phyloP scores from a whole-genome alignment of 2,797 vertebrate species.

The Sciurus vulgaris region DNA sequence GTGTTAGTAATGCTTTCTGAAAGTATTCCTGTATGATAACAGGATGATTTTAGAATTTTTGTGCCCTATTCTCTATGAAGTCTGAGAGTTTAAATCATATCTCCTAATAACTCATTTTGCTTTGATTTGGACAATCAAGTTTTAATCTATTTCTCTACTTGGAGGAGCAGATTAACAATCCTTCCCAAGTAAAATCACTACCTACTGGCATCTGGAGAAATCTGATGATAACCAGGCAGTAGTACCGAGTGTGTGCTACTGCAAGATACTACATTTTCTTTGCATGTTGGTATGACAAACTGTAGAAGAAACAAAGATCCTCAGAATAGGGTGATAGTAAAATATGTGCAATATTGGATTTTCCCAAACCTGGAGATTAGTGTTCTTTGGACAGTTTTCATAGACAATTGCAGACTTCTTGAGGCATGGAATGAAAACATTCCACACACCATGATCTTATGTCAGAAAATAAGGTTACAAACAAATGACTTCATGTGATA shows the following conservation, averaged over 20 bases:
- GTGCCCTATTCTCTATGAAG: background rate
- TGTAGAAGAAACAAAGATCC: background rate
- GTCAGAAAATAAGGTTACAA: background rate
- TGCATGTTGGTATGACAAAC: background rate
- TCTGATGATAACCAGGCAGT: background rate
- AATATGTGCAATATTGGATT: background rate
- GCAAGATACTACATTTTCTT: background rate
- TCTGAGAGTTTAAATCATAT: background rate
- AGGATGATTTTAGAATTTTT: background rate
- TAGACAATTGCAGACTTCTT: background rate
- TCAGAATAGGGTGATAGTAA: background rate
- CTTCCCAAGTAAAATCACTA: background rate
- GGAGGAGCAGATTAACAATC: background rate
- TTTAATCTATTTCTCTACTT: slow-evolving; percentile 10
- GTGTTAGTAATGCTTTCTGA: background rate
- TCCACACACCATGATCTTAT: background rate
- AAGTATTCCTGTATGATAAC: background rate
- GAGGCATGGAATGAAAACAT: background rate
- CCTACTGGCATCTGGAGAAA: background rate
- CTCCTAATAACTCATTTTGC: background rate
- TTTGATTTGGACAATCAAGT: background rate
- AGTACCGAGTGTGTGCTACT: background rate
- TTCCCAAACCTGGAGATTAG: background rate
- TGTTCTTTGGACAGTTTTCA: background rate
- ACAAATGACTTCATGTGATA: background rate